Base-by-base conservation (phyloP, 2,888 invertebrate species). In the Aphodius granarius region DNA sequence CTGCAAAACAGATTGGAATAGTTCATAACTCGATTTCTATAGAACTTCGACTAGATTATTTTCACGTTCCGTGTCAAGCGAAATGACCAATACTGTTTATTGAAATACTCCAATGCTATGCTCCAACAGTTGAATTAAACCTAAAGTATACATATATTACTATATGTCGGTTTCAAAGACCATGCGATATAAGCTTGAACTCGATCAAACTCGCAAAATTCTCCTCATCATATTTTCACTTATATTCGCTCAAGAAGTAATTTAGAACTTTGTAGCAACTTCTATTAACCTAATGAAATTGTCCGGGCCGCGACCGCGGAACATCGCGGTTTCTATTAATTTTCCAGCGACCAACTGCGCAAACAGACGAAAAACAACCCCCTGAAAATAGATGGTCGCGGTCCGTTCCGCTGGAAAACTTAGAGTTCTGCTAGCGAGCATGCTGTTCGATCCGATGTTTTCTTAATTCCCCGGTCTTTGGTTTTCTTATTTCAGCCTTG, bases 1-100 rank as follows among this genome's bases (percentile, higher is more conserved):
- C 22, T n/a, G n/a, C 68, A 20, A 68, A 68, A 68, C 21, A 21
- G 68, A 68, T 68, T 68, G 68, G 68, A 68, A 68, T 68, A 68
- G 68, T 68, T 68, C 68, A 20, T n/a, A 68, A 43, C 43, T 43
- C 9, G 43, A 43, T 43, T 43, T 43, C 43, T 43, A 13, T 13
- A 0, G 13, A 43, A 43, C 6, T 0, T 43, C 9, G 43, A 43
- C 43, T 43, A 43, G 43, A 43, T 43, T 43, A 43, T 43, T 43
- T 6, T 23, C 23, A 9, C 2, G 13, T 43, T 43, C 43, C 43
- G 43, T 43, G 43, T 3, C 43, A 3, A 43, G 13, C 43, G 43
- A 43, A 43, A 43, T 43, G 43, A 43, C 43, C 43, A 43, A 43
- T 13, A 43, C 43, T 9, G 43, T 43, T 43, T 43, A 3, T 13